A percentile compares a stretch with the other conserved stretches of the same genome.
phyloP scores from a whole-genome alignment of 2,797 vertebrate species.

The Hylomyscus alleni region DNA sequence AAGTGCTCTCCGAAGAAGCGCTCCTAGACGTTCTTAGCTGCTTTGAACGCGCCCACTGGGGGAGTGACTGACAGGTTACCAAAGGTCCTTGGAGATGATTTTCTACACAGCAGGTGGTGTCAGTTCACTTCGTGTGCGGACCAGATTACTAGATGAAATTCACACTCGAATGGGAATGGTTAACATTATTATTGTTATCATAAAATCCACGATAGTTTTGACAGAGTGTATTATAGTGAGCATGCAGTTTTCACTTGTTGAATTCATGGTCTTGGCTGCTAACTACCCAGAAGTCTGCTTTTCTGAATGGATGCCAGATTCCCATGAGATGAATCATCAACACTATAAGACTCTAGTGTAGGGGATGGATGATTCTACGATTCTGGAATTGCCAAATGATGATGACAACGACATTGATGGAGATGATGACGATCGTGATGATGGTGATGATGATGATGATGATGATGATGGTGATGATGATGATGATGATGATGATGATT shows the following conservation, averaged over 20 bases:
- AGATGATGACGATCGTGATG: too few species aligned
- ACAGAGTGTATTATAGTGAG: not conserved
- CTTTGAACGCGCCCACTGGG: not conserved
- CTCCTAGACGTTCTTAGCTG: not conserved
- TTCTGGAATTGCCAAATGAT: constrained; percentile 18
- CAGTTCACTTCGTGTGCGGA: not conserved
- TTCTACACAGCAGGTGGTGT: not conserved
- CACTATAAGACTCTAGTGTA: not conserved
- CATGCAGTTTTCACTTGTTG: constrained; percentile 50
- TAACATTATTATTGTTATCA: constrained; percentile 8
- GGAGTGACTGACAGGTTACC: not conserved
- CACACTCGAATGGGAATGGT: not conserved
- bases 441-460: too few species aligned
- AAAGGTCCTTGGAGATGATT: not conserved
- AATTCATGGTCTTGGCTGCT: not conserved
- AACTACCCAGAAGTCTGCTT: constrained; percentile 37
- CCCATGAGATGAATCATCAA: constrained; percentile 55
- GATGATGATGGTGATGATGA: not conserved
- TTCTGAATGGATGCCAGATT: constrained; percentile 61
- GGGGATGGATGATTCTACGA: not conserved
- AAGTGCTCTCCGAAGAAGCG: not conserved
- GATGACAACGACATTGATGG: too few species aligned
- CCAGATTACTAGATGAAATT: constrained; percentile 46
- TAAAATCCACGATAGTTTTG: not conserved
- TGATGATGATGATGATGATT: not conserved